A percentile compares a stretch with the other conserved stretches of the same genome.
Conservation (phyloP, 1,140 invertebrate species). For the Helicoverpa zea region DNA sequence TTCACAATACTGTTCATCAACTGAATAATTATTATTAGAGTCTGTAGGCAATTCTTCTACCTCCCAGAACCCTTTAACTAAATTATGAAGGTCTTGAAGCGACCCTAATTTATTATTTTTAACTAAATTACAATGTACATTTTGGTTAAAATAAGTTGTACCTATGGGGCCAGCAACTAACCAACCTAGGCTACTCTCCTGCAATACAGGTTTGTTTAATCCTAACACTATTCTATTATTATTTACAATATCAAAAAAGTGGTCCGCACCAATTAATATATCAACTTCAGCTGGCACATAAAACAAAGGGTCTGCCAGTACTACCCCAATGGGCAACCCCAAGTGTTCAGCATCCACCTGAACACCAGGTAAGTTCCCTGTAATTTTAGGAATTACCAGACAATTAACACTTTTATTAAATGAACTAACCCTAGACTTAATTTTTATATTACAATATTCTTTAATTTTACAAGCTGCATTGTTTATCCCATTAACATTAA, state of each 20-base stretch:
- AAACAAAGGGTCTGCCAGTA: background rate
- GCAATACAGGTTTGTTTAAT: conserved; percentile 47
- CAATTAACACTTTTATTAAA: background rate
- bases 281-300: background rate
- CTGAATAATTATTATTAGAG: background rate
- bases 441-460: background rate
- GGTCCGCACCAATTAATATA: background rate
- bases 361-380: background rate
- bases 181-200: conserved; percentile 65
- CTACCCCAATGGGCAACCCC: background rate
- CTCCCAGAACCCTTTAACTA: conserved; percentile 54
- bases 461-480: background rate
- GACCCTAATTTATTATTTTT: background rate
- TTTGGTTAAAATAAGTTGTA: background rate
- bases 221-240: conserved; percentile 22
- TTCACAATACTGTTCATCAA: conserved; percentile 51
- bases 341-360: background rate
- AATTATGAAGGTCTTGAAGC: conserved; percentile 38
- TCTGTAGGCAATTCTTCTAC: conserved; percentile 50
- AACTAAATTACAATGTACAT: conserved; percentile 52
- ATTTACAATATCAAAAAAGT: background rate
- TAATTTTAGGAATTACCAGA: background rate
- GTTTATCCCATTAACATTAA: background rate
- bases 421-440: background rate
- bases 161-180: conserved; percentile 54